phyloP scores from a whole-genome alignment of 2,797 vertebrate genomes.

The Clarias platycephalus region DNA sequence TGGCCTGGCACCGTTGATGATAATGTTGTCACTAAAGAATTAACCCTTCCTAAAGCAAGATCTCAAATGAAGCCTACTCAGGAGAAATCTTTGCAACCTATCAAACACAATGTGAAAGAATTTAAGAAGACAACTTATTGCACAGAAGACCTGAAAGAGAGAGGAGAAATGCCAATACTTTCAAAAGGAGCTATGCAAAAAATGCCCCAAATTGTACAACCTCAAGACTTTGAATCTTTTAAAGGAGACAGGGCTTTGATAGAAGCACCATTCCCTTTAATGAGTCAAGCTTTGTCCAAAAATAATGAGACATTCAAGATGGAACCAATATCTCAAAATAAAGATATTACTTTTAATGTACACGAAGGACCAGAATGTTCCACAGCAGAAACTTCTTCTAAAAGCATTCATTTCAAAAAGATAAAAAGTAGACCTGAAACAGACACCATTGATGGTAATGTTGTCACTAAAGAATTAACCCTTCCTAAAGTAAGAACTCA shows the following conservation, averaged over 20 bases:
- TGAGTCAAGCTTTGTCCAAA: neutral
- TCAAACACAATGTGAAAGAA: no score
- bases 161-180: no score
- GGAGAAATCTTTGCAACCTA: no score
- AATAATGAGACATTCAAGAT: neutral
- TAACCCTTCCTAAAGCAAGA: neutral
- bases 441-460: neutral
- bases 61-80: neutral
- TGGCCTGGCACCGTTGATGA: neutral
- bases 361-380: neutral
- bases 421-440: neutral
- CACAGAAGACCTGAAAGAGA: no score
- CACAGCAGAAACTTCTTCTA: neutral
- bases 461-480: neutral
- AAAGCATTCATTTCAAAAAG: neutral
- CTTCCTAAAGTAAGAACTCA: neutral
- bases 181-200: neutral
- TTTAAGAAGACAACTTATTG: no score
- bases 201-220: neutral
- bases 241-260: neutral
- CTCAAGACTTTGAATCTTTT: neutral
- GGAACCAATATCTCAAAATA: neutral
- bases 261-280: neutral
- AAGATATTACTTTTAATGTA: neutral
- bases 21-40: neutral